Evolutionary conservation across 2,888 invertebrate genomes (phyloP), one percentile per base, ranked within the genome.

Genomic region (Drosophila yooni): DNA sequence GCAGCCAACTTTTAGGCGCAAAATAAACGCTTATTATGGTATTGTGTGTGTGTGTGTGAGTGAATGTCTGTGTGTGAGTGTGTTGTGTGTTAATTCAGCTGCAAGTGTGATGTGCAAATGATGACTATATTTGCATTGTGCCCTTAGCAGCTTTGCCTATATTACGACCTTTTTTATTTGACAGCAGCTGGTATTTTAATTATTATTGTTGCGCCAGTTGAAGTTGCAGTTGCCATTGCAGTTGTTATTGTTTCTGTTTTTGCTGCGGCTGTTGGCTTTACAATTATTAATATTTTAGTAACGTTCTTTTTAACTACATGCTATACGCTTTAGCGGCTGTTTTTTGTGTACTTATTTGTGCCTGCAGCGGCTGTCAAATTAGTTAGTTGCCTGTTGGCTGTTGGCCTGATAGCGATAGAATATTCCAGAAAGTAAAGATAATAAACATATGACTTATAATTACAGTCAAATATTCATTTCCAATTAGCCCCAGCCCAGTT

Each of bases 1-100:
- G 69, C 61, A 67, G 51, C 63, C 76, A 70, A 81, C 89, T 87
- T 87, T 89, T 82, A 71, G 77, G 82, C 77, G 79, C 71, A 74
- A 85, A 74, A 64, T 85, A 70, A 68, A 68, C 68, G 52, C 86
- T 77, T 78, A 85, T 83, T 83, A 86, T 82, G 62, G 60, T 50
- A 70, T 59, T 68, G 18, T 29, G 25, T 48, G n/a, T 62, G 21
- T 21, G 51, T 15, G 53, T 27, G 51, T 38, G 50, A 50, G 48
- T 46, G 29, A 36, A 40, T 34, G 36, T 46, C 15, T 21, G 25
- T 46, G 53, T 34, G n/a, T 57, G 50, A 27, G 36, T 25, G 50
- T 46, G 54, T 25, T 58, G 51, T 51, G 50, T 73, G 34, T 66
- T 70, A 66, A 63, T 66, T 51, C 66, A 60, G 76, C 76, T 73